These are phyloP conservation scores for Diarsia brunnea DNA, from an alignment of 2,888 invertebrate species.

Conservation along the genomic window DNA sequence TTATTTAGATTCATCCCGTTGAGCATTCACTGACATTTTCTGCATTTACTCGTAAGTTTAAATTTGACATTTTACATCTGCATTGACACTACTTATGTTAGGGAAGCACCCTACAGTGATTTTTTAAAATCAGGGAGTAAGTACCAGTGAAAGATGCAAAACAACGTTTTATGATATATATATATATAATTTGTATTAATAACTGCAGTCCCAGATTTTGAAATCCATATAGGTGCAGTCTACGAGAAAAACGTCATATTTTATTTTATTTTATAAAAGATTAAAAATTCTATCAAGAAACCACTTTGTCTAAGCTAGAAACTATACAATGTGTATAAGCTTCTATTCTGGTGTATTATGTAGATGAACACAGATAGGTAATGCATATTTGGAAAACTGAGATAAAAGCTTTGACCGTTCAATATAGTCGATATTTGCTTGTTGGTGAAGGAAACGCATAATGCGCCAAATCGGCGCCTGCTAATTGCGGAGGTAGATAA, in stretches of 20 bases:
- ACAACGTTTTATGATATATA: no score
- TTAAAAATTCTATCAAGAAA: background rate
- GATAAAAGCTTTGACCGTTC: conserved; percentile 63
- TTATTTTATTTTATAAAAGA: background rate
- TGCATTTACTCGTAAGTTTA: no score
- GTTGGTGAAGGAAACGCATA: conserved; percentile 75
- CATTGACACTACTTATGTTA: no score
- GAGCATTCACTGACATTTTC: no score
- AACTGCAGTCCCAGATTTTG: background rate
- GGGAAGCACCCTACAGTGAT: no score
- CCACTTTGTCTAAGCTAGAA: background rate
- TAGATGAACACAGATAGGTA: conserved; percentile 4
- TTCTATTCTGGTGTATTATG: background rate
- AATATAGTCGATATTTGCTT: conserved; percentile 61
- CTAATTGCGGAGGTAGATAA: conserved; percentile 87
- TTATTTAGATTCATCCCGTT: no score
- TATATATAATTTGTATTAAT: background rate
- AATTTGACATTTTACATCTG: no score
- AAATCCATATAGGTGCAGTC: background rate
- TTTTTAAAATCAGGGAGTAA: background rate
- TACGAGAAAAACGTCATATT: background rate
- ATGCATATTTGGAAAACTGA: conserved; percentile 22
- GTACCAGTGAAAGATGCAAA: background rate
- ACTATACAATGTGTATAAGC: background rate
- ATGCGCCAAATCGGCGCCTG: conserved; percentile 88